Percentiles rank a stretch among this genome's conserved stretches.
Conservation (phyloP, 2,113 vertebrate species). For the Montifringilla adamsi region DNA sequence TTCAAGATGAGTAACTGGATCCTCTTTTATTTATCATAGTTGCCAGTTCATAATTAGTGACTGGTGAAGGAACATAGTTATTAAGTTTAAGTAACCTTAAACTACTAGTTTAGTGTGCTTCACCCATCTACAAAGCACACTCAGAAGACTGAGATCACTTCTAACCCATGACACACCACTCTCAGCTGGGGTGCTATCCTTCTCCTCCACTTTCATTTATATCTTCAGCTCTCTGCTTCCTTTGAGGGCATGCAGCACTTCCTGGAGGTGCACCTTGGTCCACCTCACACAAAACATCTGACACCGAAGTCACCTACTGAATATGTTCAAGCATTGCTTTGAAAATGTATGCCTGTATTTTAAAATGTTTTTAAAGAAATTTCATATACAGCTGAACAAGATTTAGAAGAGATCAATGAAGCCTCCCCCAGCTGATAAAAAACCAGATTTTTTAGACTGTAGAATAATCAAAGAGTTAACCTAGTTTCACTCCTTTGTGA, state of each 20-base stretch:
- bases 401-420: conserved; percentile 42
- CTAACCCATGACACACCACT: not conserved
- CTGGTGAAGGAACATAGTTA: not conserved
- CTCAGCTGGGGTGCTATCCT: not conserved
- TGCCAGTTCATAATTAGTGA: not conserved
- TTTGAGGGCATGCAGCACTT: not conserved
- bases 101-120: not conserved
- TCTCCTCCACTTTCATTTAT: not conserved
- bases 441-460: conserved; percentile 29
- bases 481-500: conserved; percentile 53
- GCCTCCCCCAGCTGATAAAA: not conserved
- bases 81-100: not conserved
- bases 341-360: not conserved
- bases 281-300: not conserved
- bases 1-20: not conserved
- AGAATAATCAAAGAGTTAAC: conserved; percentile 73
- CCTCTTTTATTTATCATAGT: not conserved
- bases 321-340: not conserved
- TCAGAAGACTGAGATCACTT: not conserved
- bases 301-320: not conserved
- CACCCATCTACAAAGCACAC: not conserved
- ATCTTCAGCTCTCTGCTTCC: not conserved
- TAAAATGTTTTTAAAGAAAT: not conserved
- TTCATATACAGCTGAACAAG: conserved; percentile 4
- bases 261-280: not conserved